These are phyloP conservation scores for Autographa pulchrina DNA, from an alignment of 2,888 invertebrate genomes.

Conservation along the genomic window DNA sequence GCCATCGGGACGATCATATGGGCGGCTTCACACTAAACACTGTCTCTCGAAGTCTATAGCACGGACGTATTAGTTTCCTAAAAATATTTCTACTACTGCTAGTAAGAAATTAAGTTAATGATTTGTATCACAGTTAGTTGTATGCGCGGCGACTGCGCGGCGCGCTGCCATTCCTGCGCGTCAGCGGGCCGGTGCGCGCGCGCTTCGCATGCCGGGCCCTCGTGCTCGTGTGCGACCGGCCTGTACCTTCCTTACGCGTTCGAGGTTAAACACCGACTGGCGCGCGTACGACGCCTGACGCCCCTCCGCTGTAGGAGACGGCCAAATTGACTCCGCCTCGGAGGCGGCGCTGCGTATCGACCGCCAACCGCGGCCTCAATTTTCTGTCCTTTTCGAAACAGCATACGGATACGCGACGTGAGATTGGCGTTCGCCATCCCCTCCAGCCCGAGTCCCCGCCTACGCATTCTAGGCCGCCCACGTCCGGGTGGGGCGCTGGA, in stretches of 20 bases:
- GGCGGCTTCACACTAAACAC: constrained; percentile 88
- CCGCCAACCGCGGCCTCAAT: constrained; percentile 76
- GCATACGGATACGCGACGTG: constrained; percentile 54
- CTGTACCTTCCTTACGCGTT: constrained; percentile 82
- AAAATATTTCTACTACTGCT: constrained; percentile 71
- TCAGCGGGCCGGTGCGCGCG: constrained; percentile 83
- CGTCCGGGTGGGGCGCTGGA: constrained; percentile 78
- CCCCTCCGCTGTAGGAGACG: constrained; percentile 86
- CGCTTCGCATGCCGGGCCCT: constrained; percentile 81
- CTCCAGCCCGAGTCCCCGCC: constrained; percentile 71
- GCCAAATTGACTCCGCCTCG: constrained; percentile 78
- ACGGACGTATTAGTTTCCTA: constrained; percentile 82
- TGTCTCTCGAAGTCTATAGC: constrained; percentile 87
- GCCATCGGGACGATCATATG: constrained; percentile 90
- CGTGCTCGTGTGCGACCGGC: constrained; percentile 74
- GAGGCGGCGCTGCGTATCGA: constrained; percentile 71
- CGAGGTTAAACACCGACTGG: constrained; percentile 86
- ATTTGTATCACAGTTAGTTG: constrained; percentile 85
- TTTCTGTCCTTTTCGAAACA: constrained; percentile 82
- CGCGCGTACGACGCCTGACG: constrained; percentile 85
- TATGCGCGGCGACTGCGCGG: constrained; percentile 85
- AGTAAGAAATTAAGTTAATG: constrained; percentile 75
- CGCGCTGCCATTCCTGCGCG: constrained; percentile 86
- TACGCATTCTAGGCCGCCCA: constrained; percentile 69
- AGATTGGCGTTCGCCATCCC: constrained; percentile 80